These are phyloP conservation scores for Ectropis grisescens DNA, from an alignment of 1,140 invertebrate genomes.

Conservation along the genomic window DNA sequence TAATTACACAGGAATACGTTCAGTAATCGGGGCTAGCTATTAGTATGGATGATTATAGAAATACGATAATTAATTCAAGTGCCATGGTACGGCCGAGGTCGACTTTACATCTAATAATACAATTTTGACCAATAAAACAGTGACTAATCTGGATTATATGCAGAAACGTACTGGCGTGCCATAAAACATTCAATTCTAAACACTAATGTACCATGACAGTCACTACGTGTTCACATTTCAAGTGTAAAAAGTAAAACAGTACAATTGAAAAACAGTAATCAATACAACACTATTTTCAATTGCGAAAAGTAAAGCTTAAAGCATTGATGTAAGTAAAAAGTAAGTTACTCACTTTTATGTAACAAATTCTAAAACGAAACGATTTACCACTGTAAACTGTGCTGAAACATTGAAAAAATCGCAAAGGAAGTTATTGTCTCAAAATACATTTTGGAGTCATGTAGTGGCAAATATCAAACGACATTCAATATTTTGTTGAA, in stretches of 20 bases:
- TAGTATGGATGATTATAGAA: no score
- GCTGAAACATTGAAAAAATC: conserved; percentile 6
- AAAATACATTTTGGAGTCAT: conserved; percentile 28
- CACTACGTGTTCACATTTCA: conserved; percentile 36
- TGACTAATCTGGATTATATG: conserved; percentile 32
- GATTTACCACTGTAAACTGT: not conserved
- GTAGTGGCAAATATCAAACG: conserved; percentile 1
- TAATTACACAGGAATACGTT: no score
- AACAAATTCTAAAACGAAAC: not conserved
- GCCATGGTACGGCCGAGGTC: no score
- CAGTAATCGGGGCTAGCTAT: no score
- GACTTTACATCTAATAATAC: conserved; percentile 34
- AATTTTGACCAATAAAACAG: conserved; percentile 30
- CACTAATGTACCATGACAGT: conserved; percentile 27
- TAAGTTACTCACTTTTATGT: no score
- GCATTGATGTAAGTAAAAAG: not conserved
- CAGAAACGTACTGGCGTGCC: conserved; percentile 42
- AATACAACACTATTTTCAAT: conserved; percentile 36
- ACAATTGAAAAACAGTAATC: conserved; percentile 16
- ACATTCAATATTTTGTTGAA: not conserved
- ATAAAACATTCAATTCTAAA: conserved; percentile 35
- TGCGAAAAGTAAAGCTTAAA: conserved; percentile 11
- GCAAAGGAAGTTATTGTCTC: conserved; percentile 55
- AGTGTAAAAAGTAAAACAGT: not conserved
- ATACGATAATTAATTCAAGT: conserved; percentile 50